These are phyloP conservation scores for Phoebastria nigripes DNA, from an alignment of 2,797 vertebrate genomes.

Conservation along the genomic window DNA sequence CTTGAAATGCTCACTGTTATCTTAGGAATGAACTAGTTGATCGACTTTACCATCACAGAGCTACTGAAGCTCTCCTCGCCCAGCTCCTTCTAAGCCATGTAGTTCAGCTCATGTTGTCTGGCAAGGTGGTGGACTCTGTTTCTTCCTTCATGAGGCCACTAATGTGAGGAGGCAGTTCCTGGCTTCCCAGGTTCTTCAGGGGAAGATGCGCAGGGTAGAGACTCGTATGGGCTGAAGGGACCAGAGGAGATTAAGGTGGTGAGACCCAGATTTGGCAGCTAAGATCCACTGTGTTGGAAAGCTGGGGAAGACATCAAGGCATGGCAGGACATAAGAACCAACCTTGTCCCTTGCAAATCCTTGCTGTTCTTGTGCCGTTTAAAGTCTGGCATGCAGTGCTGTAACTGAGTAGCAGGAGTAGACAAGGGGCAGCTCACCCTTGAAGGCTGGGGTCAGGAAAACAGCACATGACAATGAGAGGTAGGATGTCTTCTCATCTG, in stretches of 20 bases:
- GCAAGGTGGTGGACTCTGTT: background rate
- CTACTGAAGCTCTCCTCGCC: background rate
- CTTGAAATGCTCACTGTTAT: background rate
- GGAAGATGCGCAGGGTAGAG: fast-evolving
- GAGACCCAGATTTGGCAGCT: background rate
- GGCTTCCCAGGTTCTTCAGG: background rate
- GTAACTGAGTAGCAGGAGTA: background rate
- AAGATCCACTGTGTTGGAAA: background rate
- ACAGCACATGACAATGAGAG: background rate
- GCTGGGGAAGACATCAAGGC: background rate
- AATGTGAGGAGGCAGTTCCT: background rate
- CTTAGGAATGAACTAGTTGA: background rate
- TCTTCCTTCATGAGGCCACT: background rate
- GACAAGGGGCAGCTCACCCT: background rate
- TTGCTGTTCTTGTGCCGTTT: background rate
- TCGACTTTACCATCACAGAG: background rate
- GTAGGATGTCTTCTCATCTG: background rate
- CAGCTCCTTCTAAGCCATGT: background rate
- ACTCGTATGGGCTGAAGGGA: background rate
- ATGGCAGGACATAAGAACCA: background rate
- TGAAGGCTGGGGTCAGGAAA: background rate
- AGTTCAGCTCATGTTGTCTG: background rate
- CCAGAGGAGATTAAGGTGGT: background rate
- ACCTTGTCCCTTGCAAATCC: background rate
- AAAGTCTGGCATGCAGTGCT: background rate